Evolutionary conservation across 2,113 vertebrate species (phyloP).

Genomic region (Pteronura brasiliensis): DNA sequence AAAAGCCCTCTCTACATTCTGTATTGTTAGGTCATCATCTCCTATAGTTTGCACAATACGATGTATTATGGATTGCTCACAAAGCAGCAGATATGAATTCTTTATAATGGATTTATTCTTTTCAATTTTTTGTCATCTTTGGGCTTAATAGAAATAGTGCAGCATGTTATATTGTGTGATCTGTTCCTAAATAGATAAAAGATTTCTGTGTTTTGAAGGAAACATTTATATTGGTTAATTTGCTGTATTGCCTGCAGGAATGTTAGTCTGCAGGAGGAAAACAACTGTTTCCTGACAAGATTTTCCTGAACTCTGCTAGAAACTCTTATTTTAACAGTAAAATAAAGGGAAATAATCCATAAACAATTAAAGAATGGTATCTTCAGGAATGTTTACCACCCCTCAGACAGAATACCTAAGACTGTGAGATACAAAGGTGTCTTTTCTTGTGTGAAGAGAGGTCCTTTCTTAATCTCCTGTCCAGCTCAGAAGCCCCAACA

Average conservation of each 20-base stretch:
- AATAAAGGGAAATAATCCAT: slow-evolving; percentile 65
- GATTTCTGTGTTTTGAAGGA: slow-evolving; percentile 80
- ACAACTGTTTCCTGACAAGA: slow-evolving; percentile 70
- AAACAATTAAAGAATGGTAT: slow-evolving; percentile 57
- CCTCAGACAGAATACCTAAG: neutral
- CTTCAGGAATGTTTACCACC: slow-evolving; percentile 45
- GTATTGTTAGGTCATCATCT: slow-evolving; percentile 75
- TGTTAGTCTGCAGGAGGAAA: slow-evolving; percentile 66
- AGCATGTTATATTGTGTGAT: slow-evolving; percentile 71
- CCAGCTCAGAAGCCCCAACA: neutral
- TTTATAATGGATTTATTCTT: slow-evolving; percentile 75
- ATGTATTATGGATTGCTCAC: slow-evolving; percentile 71
- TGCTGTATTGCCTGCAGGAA: slow-evolving; percentile 73
- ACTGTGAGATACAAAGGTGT: neutral
- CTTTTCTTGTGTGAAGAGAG: slow-evolving; percentile 33
- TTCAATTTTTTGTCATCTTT: slow-evolving; percentile 71
- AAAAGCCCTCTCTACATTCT: slow-evolving; percentile 81
- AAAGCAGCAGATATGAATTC: slow-evolving; percentile 72
- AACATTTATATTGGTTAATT: slow-evolving; percentile 79
- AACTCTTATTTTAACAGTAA: slow-evolving; percentile 48
- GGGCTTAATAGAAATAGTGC: slow-evolving; percentile 67
- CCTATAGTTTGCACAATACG: slow-evolving; percentile 67
- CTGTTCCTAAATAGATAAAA: slow-evolving; percentile 80
- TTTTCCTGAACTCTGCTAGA: slow-evolving; percentile 61
- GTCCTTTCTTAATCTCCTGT: neutral